Base-by-base conservation (phyloP, 1,140 invertebrate species). In the Drosophila orosa region DNA sequence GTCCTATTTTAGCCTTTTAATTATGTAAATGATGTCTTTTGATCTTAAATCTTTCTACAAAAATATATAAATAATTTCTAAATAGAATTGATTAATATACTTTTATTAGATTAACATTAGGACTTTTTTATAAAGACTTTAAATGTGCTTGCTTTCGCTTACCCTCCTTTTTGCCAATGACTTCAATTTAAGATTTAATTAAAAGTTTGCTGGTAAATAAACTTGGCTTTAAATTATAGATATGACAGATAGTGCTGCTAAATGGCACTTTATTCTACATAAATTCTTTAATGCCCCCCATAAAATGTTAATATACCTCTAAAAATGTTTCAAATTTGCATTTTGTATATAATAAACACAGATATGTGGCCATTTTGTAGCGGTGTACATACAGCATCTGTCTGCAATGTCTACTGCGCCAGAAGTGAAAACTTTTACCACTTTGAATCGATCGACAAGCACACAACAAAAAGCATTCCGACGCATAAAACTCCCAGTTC, bases 361-460 rank as follows among this genome's bases (percentile, higher is more conserved):
- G 15, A 31, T 39, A 10, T 50, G 25, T 10, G 31, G 42, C 24
- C 24, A 10, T 10, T 27, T 15, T 22, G 33, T 22, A 15, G 12
- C 48, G 3, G 48, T 33, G 48, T 22, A 33, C 12, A 19, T 40
- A 44, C 35, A 62, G 60, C 60, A 62, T 59, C 60, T 44, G 33
- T 60, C 56, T 48, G 60, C 50, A 80, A 35, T 42, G 9, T 33
- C 29, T 22, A 22, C 47, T 47, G 8, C 13, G 57, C 19, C 27
- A 52, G 24, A 31, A 57, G 65, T 66, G 61, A 66, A 66, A 68
- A 68, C 65, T 69, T 65, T 57, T 48, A 78, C 47, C 48, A 68
- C 58, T 63, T 13, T 31, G 59, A 65, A 40, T 65, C 65, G 65
- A 68, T 68, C 65, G 33, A 66, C 60, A 66, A 68, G 8, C 13